These are phyloP conservation scores for Paramormyrops hopkinsi DNA, from an alignment of 2,797 vertebrate genomes.

Conservation along the genomic window DNA sequence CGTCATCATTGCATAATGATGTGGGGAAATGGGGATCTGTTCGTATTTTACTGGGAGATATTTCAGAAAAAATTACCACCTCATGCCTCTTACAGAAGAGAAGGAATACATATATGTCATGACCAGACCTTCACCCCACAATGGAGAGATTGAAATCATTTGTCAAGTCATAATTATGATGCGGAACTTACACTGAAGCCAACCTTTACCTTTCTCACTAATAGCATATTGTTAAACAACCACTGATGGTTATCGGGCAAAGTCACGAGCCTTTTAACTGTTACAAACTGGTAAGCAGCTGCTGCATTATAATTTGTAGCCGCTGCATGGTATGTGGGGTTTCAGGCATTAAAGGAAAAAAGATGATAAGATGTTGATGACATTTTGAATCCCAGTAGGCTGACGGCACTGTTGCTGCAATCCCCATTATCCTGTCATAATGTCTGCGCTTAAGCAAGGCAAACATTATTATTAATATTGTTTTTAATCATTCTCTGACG, in stretches of 20 bases:
- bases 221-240: constrained; percentile 49
- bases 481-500: not conserved
- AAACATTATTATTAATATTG: not conserved
- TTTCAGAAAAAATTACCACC: not conserved
- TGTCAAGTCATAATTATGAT: constrained; percentile 53
- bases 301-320: not conserved
- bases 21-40: not conserved
- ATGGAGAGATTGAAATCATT: constrained; percentile 70
- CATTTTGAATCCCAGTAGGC: not conserved
- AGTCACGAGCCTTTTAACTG: not conserved
- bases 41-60: constrained; percentile 10
- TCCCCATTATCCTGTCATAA: not conserved
- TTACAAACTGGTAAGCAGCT: not conserved
- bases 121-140: constrained; percentile 70
- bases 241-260: constrained; percentile 25
- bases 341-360: not conserved
- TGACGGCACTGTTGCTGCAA: not conserved
- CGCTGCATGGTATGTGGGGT: not conserved
- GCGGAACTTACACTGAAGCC: constrained; percentile 46
- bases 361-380: not conserved
- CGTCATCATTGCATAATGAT: constrained; percentile 29
- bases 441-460: not conserved
- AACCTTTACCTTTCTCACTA: constrained; percentile 59
- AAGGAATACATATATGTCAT: constrained; percentile 72
- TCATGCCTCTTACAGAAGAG: constrained; percentile 62